These are phyloP conservation scores for Hippocampus kuda DNA, from an alignment of 2,797 vertebrate genomes.

Conservation along the genomic window DNA sequence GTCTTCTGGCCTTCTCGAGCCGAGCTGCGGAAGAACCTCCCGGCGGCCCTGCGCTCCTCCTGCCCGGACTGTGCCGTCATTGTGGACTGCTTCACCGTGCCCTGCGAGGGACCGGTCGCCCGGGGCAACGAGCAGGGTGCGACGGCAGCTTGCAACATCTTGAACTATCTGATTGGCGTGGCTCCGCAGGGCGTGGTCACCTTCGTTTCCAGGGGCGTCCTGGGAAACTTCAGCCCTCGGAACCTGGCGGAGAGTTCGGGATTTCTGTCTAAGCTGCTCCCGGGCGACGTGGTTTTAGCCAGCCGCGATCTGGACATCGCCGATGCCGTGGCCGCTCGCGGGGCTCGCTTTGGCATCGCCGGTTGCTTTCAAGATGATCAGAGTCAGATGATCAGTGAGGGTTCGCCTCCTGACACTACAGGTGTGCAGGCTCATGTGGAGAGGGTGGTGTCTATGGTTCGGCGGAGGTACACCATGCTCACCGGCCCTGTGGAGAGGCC, in stretches of 20 bases:
- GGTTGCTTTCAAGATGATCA: conserved; percentile 17
- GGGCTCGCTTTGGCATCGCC: conserved; percentile 52
- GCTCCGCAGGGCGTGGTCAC: conserved; percentile 71
- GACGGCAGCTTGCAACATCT: conserved; percentile 25
- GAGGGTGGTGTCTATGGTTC: conserved; percentile 64
- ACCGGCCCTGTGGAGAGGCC: conserved; percentile 66
- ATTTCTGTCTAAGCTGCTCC: conserved; percentile 66
- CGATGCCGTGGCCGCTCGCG: conserved; percentile 56
- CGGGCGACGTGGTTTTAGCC: conserved; percentile 63
- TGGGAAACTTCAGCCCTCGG: conserved; percentile 62
- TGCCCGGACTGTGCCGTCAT: conserved; percentile 70
- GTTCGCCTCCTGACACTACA: conserved; percentile 25
- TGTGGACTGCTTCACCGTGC: conserved; percentile 67
- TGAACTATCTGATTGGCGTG: conserved; percentile 70
- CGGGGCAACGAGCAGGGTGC: conserved; percentile 25
- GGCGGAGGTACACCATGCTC: conserved; percentile 65
- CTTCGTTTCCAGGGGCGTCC: conserved; percentile 64
- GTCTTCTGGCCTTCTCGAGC: conserved; percentile 70
- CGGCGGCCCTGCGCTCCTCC: conserved; percentile 47
- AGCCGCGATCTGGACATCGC: conserved; percentile 56
- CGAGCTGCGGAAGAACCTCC: conserved; percentile 69
- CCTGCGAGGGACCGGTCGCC: conserved; percentile 58
- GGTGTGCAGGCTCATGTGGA: conserved; percentile 62
- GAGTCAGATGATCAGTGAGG: conserved; percentile 12
- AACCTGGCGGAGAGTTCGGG: conserved; percentile 63